These are phyloP conservation scores for Bombus affinis DNA, from an alignment of 1,140 invertebrate genomes.

Conservation along the genomic window DNA sequence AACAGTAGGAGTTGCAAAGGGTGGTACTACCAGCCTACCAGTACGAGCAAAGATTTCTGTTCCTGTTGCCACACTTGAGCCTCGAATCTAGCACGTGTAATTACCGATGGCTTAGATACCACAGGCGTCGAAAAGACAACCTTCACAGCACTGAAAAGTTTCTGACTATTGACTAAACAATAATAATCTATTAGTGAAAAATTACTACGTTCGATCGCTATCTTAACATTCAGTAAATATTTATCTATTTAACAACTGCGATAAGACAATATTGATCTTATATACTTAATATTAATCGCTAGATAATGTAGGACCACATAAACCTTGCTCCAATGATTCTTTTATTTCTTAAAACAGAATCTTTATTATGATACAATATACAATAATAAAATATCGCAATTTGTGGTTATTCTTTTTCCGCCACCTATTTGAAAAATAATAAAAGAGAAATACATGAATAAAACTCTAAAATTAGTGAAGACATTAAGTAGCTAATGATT, in stretches of 20 bases:
- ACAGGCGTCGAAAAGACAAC: conserved; percentile 75
- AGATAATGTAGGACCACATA: conserved; percentile 81
- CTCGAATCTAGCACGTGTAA: conserved; percentile 72
- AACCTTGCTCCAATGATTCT: conserved; percentile 81
- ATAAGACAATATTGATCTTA: conserved; percentile 75
- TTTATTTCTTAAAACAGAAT: conserved; percentile 74
- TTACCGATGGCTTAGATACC: conserved; percentile 78
- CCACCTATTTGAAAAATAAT: conserved; percentile 73
- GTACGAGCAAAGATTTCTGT: conserved; percentile 74
- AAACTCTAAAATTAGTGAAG: conserved; percentile 75
- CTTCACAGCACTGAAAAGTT: conserved; percentile 82
- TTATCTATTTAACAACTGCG: conserved; percentile 79
- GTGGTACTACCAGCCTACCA: conserved; percentile 60
- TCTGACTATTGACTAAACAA: conserved; percentile 79
- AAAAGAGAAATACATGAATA: conserved; percentile 70
- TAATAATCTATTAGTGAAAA: conserved; percentile 81
- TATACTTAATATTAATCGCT: conserved; percentile 74
- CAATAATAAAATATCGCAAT: conserved; percentile 78
- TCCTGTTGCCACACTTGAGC: conserved; percentile 63
- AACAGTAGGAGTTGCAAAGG: conserved; percentile 63
- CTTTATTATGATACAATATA: conserved; percentile 77
- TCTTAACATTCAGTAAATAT: conserved; percentile 81
- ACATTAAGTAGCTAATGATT: conserved; percentile 81
- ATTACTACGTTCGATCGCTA: conserved; percentile 78
- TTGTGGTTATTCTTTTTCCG: conserved; percentile 74